These are phyloP conservation scores for Watsonalla binaria DNA, from an alignment of 2,888 invertebrate genomes.

Conservation along the genomic window DNA sequence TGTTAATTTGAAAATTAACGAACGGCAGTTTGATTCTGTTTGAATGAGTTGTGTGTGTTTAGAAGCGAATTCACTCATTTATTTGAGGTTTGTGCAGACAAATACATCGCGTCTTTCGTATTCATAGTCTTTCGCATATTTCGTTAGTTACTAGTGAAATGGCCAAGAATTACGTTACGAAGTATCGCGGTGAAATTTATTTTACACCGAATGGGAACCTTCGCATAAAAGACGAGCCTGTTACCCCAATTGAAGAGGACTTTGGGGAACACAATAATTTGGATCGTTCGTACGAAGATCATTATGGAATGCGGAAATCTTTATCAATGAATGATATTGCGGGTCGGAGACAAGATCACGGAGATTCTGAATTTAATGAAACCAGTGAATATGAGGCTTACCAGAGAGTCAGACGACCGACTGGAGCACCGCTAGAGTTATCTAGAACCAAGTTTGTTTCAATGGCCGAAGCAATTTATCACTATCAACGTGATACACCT, in stretches of 20 bases:
- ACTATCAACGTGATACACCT: slow-evolving; percentile 79
- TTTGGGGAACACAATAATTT: slow-evolving; percentile 51
- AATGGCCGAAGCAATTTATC: slow-evolving; percentile 78
- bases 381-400: slow-evolving; percentile 27
- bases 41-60: not conserved
- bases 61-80: not conserved
- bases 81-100: too few species aligned
- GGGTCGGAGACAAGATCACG: slow-evolving; percentile 39
- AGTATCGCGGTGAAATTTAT: slow-evolving; percentile 57
- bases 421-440: slow-evolving; percentile 38
- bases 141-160: slow-evolving; percentile 27
- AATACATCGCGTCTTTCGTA: too few species aligned
- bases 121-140: not conserved
- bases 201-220: slow-evolving; percentile 45
- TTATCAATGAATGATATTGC: slow-evolving; percentile 63
- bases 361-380: slow-evolving; percentile 33
- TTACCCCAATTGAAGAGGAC: slow-evolving; percentile 55
- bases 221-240: slow-evolving; percentile 56
- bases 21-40: slow-evolving; percentile 19
- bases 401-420: slow-evolving; percentile 37
- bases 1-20: slow-evolving; percentile 30
- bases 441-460: slow-evolving; percentile 74
- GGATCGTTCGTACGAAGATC: slow-evolving; percentile 41
- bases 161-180: slow-evolving; percentile 55
- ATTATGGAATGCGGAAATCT: slow-evolving; percentile 53